These are phyloP conservation scores for Propithecus perrieri DNA, from an alignment of 2,797 vertebrate species.

Conservation along the genomic window DNA sequence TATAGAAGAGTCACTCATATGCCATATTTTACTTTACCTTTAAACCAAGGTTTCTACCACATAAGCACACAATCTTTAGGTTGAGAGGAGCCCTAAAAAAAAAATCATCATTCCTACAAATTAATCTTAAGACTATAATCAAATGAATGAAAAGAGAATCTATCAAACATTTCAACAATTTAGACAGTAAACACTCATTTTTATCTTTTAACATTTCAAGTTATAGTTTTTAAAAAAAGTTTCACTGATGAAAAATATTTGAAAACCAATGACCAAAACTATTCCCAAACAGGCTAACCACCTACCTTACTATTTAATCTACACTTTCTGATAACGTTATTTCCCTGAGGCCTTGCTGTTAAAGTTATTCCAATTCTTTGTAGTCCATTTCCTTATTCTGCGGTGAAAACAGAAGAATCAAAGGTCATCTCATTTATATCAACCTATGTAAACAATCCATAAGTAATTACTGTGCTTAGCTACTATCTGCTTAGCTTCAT, in stretches of 20 bases:
- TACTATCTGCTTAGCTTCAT: conserved; percentile 50
- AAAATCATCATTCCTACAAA: conserved; percentile 35
- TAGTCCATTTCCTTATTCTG: conserved; percentile 42
- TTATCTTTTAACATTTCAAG: conserved; percentile 57
- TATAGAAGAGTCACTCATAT: neutral
- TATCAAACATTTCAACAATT: conserved; percentile 7
- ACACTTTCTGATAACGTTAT: conserved; percentile 15
- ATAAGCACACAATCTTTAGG: conserved; percentile 6
- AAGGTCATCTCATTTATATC: conserved; percentile 57
- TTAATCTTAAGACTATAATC: conserved; percentile 39
- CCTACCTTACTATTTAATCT: conserved; percentile 50
- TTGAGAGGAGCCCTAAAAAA: neutral
- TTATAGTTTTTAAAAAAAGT: neutral
- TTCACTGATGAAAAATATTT: conserved; percentile 42
- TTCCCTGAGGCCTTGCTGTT: neutral
- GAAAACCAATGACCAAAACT: conserved; percentile 45
- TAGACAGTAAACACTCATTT: conserved; percentile 41
- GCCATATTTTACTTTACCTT: neutral
- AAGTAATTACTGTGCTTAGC: conserved; percentile 52
- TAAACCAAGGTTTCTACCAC: conserved; percentile 26
- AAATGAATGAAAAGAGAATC: neutral
- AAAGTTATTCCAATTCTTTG: conserved; percentile 46
- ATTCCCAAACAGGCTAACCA: conserved; percentile 30
- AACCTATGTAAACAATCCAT: conserved; percentile 34
- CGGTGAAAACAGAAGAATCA: conserved; percentile 51